Evolutionary conservation across 2,888 invertebrate species (phyloP), one percentile per base, ranked within the genome.

Genomic region (Azorinus chamasolen): DNA sequence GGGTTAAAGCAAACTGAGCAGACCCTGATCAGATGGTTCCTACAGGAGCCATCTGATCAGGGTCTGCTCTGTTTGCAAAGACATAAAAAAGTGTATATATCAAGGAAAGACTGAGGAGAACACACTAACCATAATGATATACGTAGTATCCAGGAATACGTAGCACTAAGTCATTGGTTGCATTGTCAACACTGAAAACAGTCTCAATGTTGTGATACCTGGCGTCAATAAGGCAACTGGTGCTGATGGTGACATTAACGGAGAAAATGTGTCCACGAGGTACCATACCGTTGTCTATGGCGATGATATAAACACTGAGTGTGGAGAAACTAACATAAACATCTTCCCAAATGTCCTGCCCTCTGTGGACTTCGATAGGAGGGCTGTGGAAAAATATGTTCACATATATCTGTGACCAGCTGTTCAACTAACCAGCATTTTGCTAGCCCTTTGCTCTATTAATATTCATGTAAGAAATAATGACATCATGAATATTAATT

Each of bases 171-270:
- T 83, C 84, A 22, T 89, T 89, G 2, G 84, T 87, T 5, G 74
- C 48, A 2, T 66, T 55, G 70, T 89, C 73, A 5, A 90, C 83
- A 10, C 43, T 43, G 18, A 87, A 65, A 22, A 76, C 50, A 50
- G 83, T 84, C 0, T 50, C 62, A 10, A 89, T 87, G 20, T 73
- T 51, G 41, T 85, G 82, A 54, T 72, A 88, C 25, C 84, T 65
- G 14, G 85, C 87, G 55, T 83, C 84, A 18, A 90, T 51, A 14
- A 90, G 81, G 62, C 90, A 90, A 1, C 87, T 88, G 82, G 88
- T 90, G 57, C 85, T 87, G 5, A 90, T 62, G 4, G 79, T 81
- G 24, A 89, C 59, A 39, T 75, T 79, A 8, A 88, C 74, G 8
- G 75, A 57, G 16, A 86, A 87, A 0, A 54, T 57, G 10, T 84